These are phyloP conservation scores for Tetranychus piercei DNA, from an alignment of 2,888 invertebrate genomes.

Conservation along the genomic window DNA sequence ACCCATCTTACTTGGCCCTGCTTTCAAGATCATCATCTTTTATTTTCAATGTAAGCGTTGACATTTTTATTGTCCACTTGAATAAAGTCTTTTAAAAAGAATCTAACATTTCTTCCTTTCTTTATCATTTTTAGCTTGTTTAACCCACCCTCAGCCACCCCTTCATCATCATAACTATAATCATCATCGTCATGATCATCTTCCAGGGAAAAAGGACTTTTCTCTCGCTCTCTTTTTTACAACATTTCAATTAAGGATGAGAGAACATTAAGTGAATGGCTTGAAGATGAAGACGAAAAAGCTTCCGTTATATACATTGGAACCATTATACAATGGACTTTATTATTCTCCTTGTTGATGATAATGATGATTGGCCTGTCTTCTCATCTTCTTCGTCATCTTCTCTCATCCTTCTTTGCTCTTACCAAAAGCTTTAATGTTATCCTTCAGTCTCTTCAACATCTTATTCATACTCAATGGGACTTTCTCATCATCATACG, in stretches of 20 bases:
- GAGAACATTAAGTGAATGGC: neutral
- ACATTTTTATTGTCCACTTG: neutral
- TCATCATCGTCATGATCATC: neutral
- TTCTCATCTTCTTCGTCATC: neutral
- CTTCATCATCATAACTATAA: neutral
- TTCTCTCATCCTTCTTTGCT: no score
- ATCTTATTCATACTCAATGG: neutral
- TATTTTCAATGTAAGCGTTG: neutral
- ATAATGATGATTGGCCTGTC: neutral
- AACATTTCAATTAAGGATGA: neutral
- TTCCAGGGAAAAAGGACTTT: no score
- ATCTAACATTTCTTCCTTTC: neutral
- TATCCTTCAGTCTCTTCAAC: neutral
- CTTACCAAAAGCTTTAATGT: neutral
- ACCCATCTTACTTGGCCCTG: neutral
- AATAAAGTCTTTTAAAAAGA: neutral
- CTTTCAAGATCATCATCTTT: neutral
- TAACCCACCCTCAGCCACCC: neutral
- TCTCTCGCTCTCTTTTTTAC: no score
- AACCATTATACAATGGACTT: neutral
- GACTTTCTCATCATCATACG: neutral
- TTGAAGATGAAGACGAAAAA: neutral
- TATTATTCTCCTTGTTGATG: neutral
- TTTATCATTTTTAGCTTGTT: neutral
- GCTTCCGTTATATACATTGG: neutral